Conservation (phyloP, 30 jellyfish, hydroid and myxozoan species). For the Mastigias papua region DNA sequence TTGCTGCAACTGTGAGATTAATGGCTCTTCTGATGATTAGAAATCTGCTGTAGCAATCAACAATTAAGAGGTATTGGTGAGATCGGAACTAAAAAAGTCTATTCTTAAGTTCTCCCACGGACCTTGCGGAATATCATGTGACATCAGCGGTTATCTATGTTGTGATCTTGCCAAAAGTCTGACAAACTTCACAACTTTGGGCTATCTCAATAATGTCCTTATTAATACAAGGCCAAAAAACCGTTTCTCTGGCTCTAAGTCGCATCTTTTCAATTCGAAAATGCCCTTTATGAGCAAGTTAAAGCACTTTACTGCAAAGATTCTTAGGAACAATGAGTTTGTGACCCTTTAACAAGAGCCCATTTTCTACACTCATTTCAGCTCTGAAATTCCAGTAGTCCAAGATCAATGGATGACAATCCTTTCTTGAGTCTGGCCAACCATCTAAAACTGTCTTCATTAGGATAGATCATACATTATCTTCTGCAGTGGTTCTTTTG, state of each 20-base stretch:
- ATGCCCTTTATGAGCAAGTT: constrained; percentile 21
- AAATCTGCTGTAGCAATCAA: constrained; percentile 44
- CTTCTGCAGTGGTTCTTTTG: not conserved
- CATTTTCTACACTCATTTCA: constrained; percentile 17
- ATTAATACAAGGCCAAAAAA: constrained; percentile 54
- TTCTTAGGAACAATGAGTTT: constrained; percentile 10
- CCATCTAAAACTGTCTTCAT: constrained; percentile 19
- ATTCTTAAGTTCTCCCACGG: constrained; percentile 65
- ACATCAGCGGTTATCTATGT: constrained; percentile 52
- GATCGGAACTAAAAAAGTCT: constrained; percentile 34
- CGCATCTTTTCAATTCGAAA: constrained; percentile 25
- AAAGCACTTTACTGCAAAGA: constrained; percentile 23
- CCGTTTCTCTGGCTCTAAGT: constrained; percentile 40
- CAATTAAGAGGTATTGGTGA: constrained; percentile 30
- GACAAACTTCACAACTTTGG: constrained; percentile 36
- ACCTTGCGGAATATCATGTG: constrained; percentile 48
- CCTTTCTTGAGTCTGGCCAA: constrained; percentile 45
- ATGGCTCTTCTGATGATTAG: constrained; percentile 19
- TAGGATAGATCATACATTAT: not conserved
- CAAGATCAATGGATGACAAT: not conserved
- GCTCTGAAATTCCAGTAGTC: constrained; percentile 37
- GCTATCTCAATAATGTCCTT: constrained; percentile 22
- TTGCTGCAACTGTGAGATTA: constrained; percentile 13
- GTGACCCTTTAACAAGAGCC: constrained; percentile 7
- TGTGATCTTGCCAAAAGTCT: not conserved